These are phyloP conservation scores for Sminthopsis crassicaudata DNA, from an alignment of 2,113 vertebrate species.

Conservation along the genomic window DNA sequence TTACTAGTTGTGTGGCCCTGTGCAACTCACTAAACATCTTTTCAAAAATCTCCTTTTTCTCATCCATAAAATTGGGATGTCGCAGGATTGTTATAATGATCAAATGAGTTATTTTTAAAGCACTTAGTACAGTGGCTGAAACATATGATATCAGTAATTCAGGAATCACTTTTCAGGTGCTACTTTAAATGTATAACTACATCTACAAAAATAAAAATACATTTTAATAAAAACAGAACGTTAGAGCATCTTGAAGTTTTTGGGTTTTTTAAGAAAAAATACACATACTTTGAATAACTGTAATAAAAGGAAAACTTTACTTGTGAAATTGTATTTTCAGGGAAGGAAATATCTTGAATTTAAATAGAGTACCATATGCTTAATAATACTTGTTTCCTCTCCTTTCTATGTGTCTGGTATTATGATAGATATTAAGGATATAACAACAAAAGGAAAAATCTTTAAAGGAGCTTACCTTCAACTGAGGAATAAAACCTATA, in stretches of 20 bases:
- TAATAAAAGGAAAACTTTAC: too few species aligned
- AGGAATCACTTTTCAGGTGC: too few species aligned
- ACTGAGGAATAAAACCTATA: not conserved
- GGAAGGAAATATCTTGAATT: too few species aligned
- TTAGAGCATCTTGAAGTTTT: too few species aligned
- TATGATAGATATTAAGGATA: not conserved
- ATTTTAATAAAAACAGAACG: too few species aligned
- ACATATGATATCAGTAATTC: not conserved
- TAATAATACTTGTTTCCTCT: not conserved
- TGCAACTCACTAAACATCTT: conserved; percentile 12
- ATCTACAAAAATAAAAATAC: too few species aligned
- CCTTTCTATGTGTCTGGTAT: not conserved
- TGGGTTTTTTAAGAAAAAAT: too few species aligned
- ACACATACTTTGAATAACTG: too few species aligned
- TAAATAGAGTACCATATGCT: not conserved
- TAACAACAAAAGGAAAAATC: not conserved
- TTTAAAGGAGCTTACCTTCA: not conserved
- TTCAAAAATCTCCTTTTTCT: not conserved
- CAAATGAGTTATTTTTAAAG: not conserved
- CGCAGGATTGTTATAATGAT: not conserved
- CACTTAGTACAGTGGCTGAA: not conserved
- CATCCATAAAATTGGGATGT: not conserved
- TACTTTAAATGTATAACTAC: too few species aligned
- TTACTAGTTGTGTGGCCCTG: not conserved
- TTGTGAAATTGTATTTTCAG: too few species aligned